Evolutionary conservation across 2,797 vertebrate genomes (phyloP), one percentile per base, ranked within the genome.

Genomic region (Oophaga sylvatica): DNA sequence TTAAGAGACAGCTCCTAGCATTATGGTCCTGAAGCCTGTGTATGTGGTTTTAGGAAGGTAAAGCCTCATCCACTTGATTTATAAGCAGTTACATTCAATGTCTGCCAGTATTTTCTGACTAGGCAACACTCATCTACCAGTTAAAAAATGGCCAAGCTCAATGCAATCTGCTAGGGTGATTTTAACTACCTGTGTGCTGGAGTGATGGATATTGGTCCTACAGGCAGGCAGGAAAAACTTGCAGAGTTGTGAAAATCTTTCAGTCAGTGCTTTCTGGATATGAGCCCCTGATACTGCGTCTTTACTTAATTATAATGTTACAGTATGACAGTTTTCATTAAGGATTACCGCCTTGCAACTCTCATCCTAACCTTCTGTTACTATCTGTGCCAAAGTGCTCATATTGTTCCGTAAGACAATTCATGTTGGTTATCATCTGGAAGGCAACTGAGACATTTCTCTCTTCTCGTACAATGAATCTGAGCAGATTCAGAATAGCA

Each of bases 21-120:
- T 65, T 65, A 63, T 45, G 20, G 45, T 62, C 9, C 17, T 76
- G 65, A 85, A 85, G 71, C 83, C 57, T 19, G 41, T 63, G 71
- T 85, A 77, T 85, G 63, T 65, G 73, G 56, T 77, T 63, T 73
- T 73, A 71, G n/a, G 81, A 57, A 57, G 26, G 67, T 57, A 71
- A 71, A 83, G 53, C 67, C 53, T 71, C 26, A 15, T 1, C 31
- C 45, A 31, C 48, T 59, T 59, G 81, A 31, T 71, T 83, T 71
- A 71, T 71, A 57, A 68, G 81, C 48, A 57, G 5, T 71, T 29
- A 3, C 5, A 71, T 77, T 62, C 83, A 48, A 20, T 76, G 83
- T 20, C 22, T 63, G 31, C 45, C 59, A 56, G 15, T 78, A 73
- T 78, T 77, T 59, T 59, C 17, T 13, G 9, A 3, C 53, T 56